These are phyloP conservation scores for Zingel zingel DNA, from an alignment of 2,113 vertebrate genomes.

Conservation along the genomic window DNA sequence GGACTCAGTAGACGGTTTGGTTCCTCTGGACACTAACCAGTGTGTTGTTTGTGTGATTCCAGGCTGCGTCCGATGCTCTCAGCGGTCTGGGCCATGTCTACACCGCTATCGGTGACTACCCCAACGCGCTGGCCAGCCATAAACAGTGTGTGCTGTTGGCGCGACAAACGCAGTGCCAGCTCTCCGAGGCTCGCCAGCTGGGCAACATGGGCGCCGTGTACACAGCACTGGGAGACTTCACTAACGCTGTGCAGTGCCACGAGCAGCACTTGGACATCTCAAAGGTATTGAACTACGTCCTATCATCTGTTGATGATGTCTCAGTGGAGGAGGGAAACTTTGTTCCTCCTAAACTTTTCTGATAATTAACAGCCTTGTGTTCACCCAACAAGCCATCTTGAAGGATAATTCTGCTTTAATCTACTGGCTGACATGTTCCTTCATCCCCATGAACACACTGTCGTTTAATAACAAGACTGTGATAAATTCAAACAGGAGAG, in stretches of 20 bases:
- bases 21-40: neutral
- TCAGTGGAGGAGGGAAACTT: neutral
- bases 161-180: constrained; percentile 92
- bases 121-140: constrained; percentile 95
- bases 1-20: neutral
- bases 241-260: constrained; percentile 93
- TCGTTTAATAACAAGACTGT: neutral
- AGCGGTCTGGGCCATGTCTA: constrained; percentile 97
- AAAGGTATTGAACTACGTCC: constrained; percentile 75
- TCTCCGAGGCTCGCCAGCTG: constrained; percentile 94
- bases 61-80: constrained; percentile 95
- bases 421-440: too few relatives aligned
- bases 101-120: constrained; percentile 97
- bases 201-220: constrained; percentile 99
- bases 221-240: constrained; percentile 96
- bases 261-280: constrained; percentile 94
- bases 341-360: neutral
- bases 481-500: neutral
- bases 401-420: too few relatives aligned
- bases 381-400: too few relatives aligned
- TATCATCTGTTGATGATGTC: too few relatives aligned
- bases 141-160: constrained; percentile 97
- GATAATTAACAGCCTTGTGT: neutral
- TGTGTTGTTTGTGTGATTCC: constrained; percentile 41
- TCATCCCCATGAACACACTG: too few relatives aligned